Conservation (phyloP, 2,797 vertebrate species). For the Sarcoramphus papa region DNA sequence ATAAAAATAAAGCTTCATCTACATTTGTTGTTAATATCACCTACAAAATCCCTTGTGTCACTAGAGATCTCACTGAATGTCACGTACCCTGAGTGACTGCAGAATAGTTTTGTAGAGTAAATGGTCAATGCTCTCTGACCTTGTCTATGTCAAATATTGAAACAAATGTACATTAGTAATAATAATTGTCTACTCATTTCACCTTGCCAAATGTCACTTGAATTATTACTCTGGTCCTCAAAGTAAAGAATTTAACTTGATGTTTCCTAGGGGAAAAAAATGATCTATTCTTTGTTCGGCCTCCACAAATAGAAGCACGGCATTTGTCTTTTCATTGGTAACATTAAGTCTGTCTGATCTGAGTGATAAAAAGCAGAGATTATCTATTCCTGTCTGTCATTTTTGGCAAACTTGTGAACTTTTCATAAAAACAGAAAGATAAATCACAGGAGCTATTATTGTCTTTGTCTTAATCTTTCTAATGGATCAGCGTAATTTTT, state of each 20-base stretch:
- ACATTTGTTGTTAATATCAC: not conserved
- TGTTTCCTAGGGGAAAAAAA: not conserved
- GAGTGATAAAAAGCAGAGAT: slow-evolving; percentile 53
- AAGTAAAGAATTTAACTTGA: not conserved
- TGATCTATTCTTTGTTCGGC: not conserved
- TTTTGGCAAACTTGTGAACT: slow-evolving; percentile 52
- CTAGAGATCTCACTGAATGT: not conserved
- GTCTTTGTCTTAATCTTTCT: slow-evolving; percentile 60
- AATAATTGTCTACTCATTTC: not conserved
- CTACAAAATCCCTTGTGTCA: not conserved
- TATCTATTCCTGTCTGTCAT: slow-evolving; percentile 48
- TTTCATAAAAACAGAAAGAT: slow-evolving; percentile 52
- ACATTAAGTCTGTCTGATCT: slow-evolving; percentile 41
- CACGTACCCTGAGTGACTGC: not conserved
- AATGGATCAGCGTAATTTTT: slow-evolving; percentile 49
- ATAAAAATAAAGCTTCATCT: not conserved
- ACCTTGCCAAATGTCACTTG: slow-evolving; percentile 19
- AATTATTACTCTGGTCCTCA: slow-evolving; percentile 6
- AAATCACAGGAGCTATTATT: slow-evolving; percentile 49
- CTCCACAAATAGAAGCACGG: not conserved
- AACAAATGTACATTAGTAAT: not conserved
- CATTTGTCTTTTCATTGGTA: slow-evolving; percentile 51
- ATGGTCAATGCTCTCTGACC: not conserved
- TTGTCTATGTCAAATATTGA: not conserved
- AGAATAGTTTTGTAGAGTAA: not conserved